These are phyloP conservation scores for Sebastes cheni DNA, from an alignment of 2,797 vertebrate genomes.

Conservation along the genomic window DNA sequence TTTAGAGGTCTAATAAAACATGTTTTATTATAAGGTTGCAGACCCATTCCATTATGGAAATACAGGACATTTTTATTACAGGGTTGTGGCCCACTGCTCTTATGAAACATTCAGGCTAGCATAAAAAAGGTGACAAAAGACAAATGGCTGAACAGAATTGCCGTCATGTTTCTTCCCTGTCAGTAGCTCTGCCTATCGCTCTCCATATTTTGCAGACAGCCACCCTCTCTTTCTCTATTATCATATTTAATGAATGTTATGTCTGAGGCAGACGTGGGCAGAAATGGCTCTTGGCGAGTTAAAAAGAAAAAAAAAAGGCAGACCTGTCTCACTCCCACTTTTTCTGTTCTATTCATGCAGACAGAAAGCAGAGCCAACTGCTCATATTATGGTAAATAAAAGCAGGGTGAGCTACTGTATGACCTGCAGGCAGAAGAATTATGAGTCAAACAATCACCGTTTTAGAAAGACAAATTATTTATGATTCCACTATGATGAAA, in stretches of 20 bases:
- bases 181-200: conserved; percentile 26
- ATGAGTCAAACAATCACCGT: not conserved
- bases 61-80: conserved; percentile 56
- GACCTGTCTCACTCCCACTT: not conserved
- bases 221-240: conserved; percentile 28
- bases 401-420: not conserved
- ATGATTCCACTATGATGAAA: not conserved
- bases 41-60: conserved; percentile 58
- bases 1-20: conserved; percentile 45
- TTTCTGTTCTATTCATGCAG: not conserved
- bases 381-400: conserved; percentile 22
- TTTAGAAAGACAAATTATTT: not conserved
- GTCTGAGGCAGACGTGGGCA: conserved; percentile 36
- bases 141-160: conserved; percentile 42
- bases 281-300: conserved; percentile 11
- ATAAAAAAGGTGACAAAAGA: conserved; percentile 54
- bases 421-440: not conserved
- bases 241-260: conserved; percentile 45
- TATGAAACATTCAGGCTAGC: conserved; percentile 60
- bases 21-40: conserved; percentile 45
- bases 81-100: conserved; percentile 38
- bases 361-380: not conserved
- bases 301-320: not conserved
- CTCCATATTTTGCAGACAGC: conserved; percentile 16
- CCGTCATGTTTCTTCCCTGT: conserved; percentile 40